Evolutionary conservation across 2,797 vertebrate genomes (phyloP).

Genomic region (Buphagus erythrorhynchus): DNA sequence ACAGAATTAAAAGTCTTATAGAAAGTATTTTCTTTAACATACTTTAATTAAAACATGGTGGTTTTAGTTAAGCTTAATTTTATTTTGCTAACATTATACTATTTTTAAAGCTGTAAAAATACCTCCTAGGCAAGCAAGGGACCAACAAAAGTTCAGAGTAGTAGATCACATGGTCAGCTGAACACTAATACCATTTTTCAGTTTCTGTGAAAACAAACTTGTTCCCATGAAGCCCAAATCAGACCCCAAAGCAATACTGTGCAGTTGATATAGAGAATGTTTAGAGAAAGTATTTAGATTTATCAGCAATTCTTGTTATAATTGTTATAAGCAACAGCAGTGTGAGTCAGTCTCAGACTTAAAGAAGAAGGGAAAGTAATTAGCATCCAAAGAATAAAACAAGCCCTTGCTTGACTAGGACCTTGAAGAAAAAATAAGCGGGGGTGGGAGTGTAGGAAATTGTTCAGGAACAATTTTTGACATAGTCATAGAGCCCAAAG

Average conservation of each 20-base stretch:
- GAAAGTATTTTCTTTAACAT: background rate
- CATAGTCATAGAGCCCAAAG: background rate
- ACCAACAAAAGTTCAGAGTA: background rate
- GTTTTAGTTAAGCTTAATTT: background rate
- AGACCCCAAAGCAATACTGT: background rate
- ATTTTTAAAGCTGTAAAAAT: background rate
- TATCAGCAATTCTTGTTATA: background rate
- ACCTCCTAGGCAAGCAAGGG: background rate
- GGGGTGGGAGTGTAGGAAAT: accelerated
- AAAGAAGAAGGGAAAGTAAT: background rate
- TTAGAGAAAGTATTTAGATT: background rate
- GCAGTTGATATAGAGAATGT: background rate
- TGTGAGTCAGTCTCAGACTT: background rate
- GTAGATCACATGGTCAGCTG: slow-evolving; percentile 25
- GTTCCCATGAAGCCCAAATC: background rate
- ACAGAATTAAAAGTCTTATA: background rate
- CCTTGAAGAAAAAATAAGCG: background rate
- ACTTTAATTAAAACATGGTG: background rate
- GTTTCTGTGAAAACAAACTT: slow-evolving; percentile 14
- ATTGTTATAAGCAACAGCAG: background rate
- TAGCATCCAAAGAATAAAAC: background rate
- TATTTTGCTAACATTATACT: background rate
- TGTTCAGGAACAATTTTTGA: background rate
- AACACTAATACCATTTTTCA: slow-evolving; percentile 47
- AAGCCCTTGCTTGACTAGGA: background rate